Percentiles rank a stretch among this genome's conserved stretches.
phyloP scores from a whole-genome alignment of 2,888 invertebrate genomes.

The Patella pellucida region DNA sequence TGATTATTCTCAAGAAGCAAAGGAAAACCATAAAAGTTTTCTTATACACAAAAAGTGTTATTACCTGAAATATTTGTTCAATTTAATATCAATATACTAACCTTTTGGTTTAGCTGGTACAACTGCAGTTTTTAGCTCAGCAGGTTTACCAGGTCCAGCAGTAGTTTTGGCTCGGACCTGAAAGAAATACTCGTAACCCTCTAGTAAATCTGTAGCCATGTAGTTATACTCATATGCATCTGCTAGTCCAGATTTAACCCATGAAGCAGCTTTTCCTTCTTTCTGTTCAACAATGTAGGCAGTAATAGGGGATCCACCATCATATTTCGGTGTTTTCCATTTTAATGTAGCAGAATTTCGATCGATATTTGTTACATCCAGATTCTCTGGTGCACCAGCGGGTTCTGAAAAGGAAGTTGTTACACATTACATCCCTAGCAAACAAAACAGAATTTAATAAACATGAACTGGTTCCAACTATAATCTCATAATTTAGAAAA shows the following conservation, averaged over 20 bases:
- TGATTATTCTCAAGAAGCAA: too few relatives aligned
- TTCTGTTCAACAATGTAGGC: slow-evolving; percentile 59
- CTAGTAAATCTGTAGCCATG: slow-evolving; percentile 52
- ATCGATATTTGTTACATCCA: slow-evolving; percentile 51
- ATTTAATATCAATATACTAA: slow-evolving; percentile 74
- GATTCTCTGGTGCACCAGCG: slow-evolving; percentile 55
- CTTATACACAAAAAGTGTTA: too few relatives aligned
- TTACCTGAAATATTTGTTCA: too few relatives aligned
- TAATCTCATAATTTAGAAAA: neutral
- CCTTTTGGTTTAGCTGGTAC: slow-evolving; percentile 73
- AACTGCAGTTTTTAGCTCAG: slow-evolving; percentile 51
- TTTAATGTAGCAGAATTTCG: slow-evolving; percentile 52
- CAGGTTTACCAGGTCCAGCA: slow-evolving; percentile 54
- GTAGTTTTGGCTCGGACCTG: slow-evolving; percentile 67
- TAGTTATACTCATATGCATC: slow-evolving; percentile 42
- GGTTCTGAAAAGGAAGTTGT: slow-evolving; percentile 39
- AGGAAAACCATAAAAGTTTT: too few relatives aligned
- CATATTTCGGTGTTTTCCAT: slow-evolving; percentile 69
- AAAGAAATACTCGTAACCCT: slow-evolving; percentile 67
- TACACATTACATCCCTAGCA: neutral
- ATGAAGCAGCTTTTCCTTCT: slow-evolving; percentile 47
- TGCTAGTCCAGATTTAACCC: slow-evolving; percentile 47
- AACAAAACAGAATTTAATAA: neutral
- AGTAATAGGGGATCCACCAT: slow-evolving; percentile 60
- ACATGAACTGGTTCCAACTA: neutral